Evolutionary conservation across 2,888 invertebrate genomes (phyloP).

Genomic region (Chirona hameri): DNA sequence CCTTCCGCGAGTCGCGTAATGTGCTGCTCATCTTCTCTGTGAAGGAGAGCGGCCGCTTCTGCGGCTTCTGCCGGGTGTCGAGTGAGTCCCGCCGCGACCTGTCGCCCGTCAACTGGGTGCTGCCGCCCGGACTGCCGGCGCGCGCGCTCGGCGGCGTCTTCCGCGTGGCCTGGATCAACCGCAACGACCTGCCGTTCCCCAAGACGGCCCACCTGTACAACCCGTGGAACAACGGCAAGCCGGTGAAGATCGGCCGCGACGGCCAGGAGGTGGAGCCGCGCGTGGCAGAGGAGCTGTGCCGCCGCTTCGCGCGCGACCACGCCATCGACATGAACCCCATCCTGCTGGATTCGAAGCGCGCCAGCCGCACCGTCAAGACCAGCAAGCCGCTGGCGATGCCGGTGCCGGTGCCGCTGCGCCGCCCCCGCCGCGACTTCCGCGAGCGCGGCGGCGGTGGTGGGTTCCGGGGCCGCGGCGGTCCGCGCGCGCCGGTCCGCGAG

Average conservation of each 20-base stretch:
- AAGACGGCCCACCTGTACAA: conserved; percentile 90
- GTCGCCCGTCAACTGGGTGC: conserved; percentile 83
- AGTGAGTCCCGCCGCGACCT: conserved; percentile 87
- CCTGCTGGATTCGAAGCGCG: conserved; percentile 60
- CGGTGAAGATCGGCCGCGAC: conserved; percentile 98
- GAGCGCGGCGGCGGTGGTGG: not conserved
- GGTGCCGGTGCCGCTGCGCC: conserved; percentile 34
- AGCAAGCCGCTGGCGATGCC: conserved; percentile 4
- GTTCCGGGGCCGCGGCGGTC: not conserved
- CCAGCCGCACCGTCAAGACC: conserved; percentile 11
- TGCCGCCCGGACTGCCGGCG: conserved; percentile 88
- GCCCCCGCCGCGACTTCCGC: conserved; percentile 32
- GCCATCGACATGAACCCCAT: conserved; percentile 83
- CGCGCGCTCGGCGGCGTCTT: conserved; percentile 94
- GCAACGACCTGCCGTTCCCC: conserved; percentile 88
- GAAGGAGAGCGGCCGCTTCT: conserved; percentile 88
- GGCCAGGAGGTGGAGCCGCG: conserved; percentile 94
- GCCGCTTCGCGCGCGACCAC: conserved; percentile 89
- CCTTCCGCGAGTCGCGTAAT: conserved; percentile 86
- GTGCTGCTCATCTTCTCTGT: conserved; percentile 95
- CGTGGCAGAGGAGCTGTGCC: conserved; percentile 89
- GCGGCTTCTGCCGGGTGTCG: conserved; percentile 82
- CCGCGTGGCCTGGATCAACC: conserved; percentile 90
- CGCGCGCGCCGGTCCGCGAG: not conserved
- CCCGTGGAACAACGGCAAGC: conserved; percentile 97